Conservation (phyloP, 37 sponge, comb jelly and placozoan genomes). For the Agelas oroides region DNA sequence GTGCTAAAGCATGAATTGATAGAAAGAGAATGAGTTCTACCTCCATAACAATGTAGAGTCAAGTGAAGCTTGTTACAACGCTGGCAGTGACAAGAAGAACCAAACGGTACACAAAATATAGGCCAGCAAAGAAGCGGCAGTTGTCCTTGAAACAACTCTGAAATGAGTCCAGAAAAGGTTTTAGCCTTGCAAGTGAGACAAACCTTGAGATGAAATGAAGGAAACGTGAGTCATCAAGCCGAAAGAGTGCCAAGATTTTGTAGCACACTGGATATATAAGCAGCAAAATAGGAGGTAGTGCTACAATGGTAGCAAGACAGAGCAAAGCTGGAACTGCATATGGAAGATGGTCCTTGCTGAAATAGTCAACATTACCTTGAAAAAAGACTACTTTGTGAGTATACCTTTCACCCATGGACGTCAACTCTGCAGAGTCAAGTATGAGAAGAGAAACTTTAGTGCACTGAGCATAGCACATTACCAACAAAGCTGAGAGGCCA, state of each 20-base stretch:
- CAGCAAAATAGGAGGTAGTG: slow-evolving; percentile 1
- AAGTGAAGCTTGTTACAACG: not conserved
- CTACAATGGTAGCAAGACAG: not conserved
- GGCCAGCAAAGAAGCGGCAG: slow-evolving; percentile 4
- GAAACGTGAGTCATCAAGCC: not conserved
- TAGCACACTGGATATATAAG: slow-evolving; percentile 2
- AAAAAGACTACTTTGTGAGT: not conserved
- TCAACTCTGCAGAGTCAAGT: not conserved
- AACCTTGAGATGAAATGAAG: not conserved
- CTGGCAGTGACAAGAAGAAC: not conserved
- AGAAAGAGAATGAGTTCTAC: not conserved
- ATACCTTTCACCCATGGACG: not conserved
- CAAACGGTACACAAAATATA: slow-evolving; percentile 7
- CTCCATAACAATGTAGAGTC: not conserved
- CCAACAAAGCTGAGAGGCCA: slow-evolving; percentile 32
- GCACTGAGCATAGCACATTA: slow-evolving; percentile 24
- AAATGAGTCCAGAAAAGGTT: slow-evolving; percentile 29
- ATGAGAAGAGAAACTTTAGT: slow-evolving; percentile 2
- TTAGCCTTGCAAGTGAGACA: not conserved
- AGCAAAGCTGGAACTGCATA: slow-evolving; percentile 29
- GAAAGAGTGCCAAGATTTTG: not conserved
- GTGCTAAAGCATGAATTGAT: not conserved
- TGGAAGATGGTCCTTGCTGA: not conserved
- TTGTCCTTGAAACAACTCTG: slow-evolving; percentile 24
- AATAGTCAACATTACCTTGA: not conserved